A percentile compares a stretch with the other conserved stretches of the same genome.
These are phyloP conservation scores for Cephus spinipes DNA, from an alignment of 2,888 invertebrate genomes.

Conservation along the genomic window DNA sequence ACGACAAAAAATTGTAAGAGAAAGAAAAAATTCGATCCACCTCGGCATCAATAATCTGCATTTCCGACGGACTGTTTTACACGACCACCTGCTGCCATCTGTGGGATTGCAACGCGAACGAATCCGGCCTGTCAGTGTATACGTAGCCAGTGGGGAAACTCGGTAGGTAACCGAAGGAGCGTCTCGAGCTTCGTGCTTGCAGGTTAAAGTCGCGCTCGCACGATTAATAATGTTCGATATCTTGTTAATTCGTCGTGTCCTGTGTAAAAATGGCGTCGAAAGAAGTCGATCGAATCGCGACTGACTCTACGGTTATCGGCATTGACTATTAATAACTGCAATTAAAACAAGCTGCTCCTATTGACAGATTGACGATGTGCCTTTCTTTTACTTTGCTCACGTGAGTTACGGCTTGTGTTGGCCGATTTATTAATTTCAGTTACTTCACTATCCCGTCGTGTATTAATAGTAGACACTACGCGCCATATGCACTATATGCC, in stretches of 20 bases:
- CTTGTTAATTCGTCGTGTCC: slow-evolving; percentile 10
- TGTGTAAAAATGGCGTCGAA: not conserved
- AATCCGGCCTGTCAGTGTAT: not conserved
- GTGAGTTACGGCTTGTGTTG: slow-evolving; percentile 11
- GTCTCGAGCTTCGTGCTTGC: slow-evolving; percentile 12
- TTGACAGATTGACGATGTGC: slow-evolving; percentile 27
- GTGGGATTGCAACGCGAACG: slow-evolving; percentile 28
- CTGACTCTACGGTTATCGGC: slow-evolving; percentile 14
- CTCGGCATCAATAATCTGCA: slow-evolving; percentile 40
- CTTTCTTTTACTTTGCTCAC: slow-evolving; percentile 9
- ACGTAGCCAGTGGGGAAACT: not conserved
- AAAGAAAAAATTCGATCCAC: not conserved
- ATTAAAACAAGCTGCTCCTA: slow-evolving; percentile 38
- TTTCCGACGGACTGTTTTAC: slow-evolving; percentile 32
- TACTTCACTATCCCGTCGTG: slow-evolving; percentile 12
- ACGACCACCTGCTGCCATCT: slow-evolving; percentile 48
- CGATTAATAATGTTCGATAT: slow-evolving; percentile 1
- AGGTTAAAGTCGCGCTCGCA: slow-evolving; percentile 12
- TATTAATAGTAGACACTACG: slow-evolving; percentile 2
- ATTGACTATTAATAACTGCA: slow-evolving; percentile 38
- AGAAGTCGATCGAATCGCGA: slow-evolving; percentile 19
- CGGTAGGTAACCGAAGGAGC: not conserved
- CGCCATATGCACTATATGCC: not conserved
- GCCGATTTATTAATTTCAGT: slow-evolving; percentile 27
- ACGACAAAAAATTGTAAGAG: not conserved